Conservation (phyloP, 2,888 invertebrate species). For the Melipona bicolor region DNA sequence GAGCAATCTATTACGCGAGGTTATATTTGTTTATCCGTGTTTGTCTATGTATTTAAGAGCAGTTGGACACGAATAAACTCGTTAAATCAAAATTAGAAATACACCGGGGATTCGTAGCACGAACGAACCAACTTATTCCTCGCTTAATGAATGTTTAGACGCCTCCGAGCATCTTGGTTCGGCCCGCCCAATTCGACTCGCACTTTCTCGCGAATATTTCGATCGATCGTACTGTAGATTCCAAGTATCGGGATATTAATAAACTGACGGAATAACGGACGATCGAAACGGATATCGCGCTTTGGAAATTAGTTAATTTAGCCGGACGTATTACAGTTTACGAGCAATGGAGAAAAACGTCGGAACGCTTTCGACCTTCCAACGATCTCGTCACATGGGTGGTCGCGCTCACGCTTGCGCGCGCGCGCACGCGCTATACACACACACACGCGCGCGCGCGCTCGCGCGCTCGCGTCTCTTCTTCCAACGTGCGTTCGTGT, state of each 20-base stretch:
- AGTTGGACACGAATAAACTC: not conserved
- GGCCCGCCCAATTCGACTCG: not conserved
- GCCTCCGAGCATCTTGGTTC: slow-evolving; percentile 16
- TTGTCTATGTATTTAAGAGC: not conserved
- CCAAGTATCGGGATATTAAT: slow-evolving; percentile 6
- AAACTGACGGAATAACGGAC: not conserved
- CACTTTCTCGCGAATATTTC: slow-evolving; percentile 20
- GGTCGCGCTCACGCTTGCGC: slow-evolving; percentile 33
- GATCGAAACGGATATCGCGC: not conserved
- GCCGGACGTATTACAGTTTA: not conserved
- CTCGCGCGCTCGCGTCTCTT: slow-evolving; percentile 21
- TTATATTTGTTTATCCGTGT: slow-evolving; percentile 14
- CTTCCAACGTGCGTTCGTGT: slow-evolving; percentile 42
- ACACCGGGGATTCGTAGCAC: not conserved
- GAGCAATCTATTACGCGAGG: slow-evolving; percentile 10
- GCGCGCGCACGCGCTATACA: slow-evolving; percentile 14
- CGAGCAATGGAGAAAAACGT: slow-evolving; percentile 28
- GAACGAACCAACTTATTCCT: not conserved
- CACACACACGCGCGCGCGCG: slow-evolving; percentile 7
- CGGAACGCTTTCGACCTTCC: slow-evolving; percentile 45
- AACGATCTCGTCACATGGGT: slow-evolving; percentile 49
- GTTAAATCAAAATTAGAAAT: slow-evolving; percentile 29
- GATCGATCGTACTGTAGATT: not conserved
- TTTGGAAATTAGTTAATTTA: slow-evolving; percentile 18
- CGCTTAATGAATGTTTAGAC: slow-evolving; percentile 12